Conservation (phyloP, 2,797 vertebrate species). For the Dallia pectoralis region DNA sequence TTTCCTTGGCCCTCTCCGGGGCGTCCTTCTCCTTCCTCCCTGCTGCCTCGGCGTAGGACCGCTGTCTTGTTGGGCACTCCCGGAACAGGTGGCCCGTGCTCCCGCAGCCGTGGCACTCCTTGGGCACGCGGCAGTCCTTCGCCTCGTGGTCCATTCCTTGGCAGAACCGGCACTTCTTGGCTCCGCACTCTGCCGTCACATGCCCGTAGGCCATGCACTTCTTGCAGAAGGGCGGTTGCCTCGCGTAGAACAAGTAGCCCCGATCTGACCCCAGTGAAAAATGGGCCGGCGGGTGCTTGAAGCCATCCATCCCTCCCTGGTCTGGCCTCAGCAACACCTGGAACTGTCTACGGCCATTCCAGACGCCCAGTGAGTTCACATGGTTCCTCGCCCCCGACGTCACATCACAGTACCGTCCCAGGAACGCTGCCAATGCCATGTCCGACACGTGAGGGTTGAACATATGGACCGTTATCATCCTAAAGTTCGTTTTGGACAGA, state of each 20-base stretch:
- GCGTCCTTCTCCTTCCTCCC: neutral
- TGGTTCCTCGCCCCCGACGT: neutral
- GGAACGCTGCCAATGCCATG: rapidly evolving
- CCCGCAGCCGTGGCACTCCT: neutral
- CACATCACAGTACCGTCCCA: neutral
- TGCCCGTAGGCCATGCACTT: neutral
- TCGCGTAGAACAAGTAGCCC: neutral
- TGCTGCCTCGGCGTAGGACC: neutral
- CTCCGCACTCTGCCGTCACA: neutral
- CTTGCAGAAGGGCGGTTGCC: neutral
- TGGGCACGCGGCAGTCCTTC: neutral
- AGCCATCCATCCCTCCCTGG: neutral
- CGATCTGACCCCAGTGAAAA: neutral
- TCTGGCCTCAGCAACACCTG: neutral
- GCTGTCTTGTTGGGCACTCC: neutral
- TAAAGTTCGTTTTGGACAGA: too few relatives aligned
- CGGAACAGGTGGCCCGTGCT: neutral
- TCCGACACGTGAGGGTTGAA: too few relatives aligned
- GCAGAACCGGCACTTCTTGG: neutral
- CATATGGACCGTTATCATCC: neutral
- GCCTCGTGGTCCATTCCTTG: neutral
- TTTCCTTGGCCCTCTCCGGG: neutral
- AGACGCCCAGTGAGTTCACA: neutral
- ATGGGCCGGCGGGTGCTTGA: neutral
- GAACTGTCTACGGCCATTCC: neutral